These are phyloP conservation scores for Arenicola marina DNA, from an alignment of 2,888 invertebrate genomes.

Conservation along the genomic window DNA sequence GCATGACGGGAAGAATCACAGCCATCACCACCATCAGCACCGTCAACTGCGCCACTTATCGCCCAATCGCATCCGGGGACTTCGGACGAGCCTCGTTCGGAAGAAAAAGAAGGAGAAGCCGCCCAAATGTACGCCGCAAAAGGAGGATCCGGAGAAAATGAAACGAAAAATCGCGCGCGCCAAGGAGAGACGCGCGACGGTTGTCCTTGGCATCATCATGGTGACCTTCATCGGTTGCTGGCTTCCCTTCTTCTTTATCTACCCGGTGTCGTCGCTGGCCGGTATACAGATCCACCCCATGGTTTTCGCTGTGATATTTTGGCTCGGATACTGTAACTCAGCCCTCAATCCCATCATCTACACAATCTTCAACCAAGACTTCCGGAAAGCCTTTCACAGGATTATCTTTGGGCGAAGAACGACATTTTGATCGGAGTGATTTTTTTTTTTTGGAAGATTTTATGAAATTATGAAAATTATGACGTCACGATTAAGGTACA, in stretches of 20 bases:
- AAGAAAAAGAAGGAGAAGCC: constrained; percentile 3
- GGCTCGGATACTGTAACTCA: constrained; percentile 72
- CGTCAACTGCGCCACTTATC: not conserved
- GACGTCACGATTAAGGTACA: too few species aligned
- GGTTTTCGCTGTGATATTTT: constrained; percentile 72
- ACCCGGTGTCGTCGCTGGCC: constrained; percentile 61
- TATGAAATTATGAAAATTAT: too few species aligned
- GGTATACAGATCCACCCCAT: constrained; percentile 78
- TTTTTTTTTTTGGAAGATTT: too few species aligned
- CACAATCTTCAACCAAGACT: constrained; percentile 68
- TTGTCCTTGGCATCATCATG: constrained; percentile 96
- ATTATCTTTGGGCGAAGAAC: not conserved
- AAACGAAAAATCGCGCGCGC: constrained; percentile 90
- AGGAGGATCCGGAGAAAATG: constrained; percentile 83
- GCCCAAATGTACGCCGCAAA: constrained; percentile 67
- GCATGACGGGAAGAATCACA: not conserved
- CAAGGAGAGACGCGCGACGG: constrained; percentile 93
- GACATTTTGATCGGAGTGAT: not conserved
- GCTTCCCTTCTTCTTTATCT: constrained; percentile 89
- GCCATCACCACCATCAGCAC: too few species aligned
- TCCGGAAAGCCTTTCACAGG: not conserved
- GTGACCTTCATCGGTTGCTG: constrained; percentile 98
- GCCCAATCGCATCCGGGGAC: not conserved
- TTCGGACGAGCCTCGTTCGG: not conserved
- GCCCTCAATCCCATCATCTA: constrained; percentile 92